Evolutionary conservation across 1,140 invertebrate species (phyloP), one percentile per base, ranked within the genome.

Genomic region (Hormaphis cornu): DNA sequence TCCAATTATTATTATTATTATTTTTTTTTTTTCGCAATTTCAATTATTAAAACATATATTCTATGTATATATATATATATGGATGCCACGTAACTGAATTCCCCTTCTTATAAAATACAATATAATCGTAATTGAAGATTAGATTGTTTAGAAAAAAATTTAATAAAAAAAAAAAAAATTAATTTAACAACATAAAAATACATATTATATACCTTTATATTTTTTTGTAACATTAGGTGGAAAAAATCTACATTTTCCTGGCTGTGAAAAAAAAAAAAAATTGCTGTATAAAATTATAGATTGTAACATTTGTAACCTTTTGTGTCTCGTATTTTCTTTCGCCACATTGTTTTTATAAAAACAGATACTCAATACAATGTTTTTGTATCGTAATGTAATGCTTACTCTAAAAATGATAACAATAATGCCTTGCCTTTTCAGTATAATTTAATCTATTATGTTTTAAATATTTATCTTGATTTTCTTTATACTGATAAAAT

Each of bases 301-400:
- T 66, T 35, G 42, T 66, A 66, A 66, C 44, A 26, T 22, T 66
- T 35, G 42, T 66, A 66, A 66, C 44, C 44, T 22, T 66, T 66
- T 66, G 61, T 42, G 61, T 66, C 61, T 66, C 61, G 50, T 66
- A 50, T 66, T 63, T 48, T 66, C 61, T 66, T 66, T 42, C 50
- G 42, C 61, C 44, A 18, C 61, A 50, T 50, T 66, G 42, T 48
- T 66, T 46, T 66, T 58, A 50, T 66, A 50, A 12, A n/a, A 66
- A 66, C 61, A 66, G 44, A 50, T 66, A 66, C 28, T 48, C 48
- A 66, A 30, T 48, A 30, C 48, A 66, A 48, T 66, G 44, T 66
- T 66, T 63, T 66, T 48, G 40, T 66, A 63, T 44, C 42, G 46
- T 66, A 66, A 63, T 63, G 37, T 63, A 63, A 48, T 66, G 18